phyloP scores from a whole-genome alignment of 2,797 vertebrate genomes.

The Adelosebastes latens region DNA sequence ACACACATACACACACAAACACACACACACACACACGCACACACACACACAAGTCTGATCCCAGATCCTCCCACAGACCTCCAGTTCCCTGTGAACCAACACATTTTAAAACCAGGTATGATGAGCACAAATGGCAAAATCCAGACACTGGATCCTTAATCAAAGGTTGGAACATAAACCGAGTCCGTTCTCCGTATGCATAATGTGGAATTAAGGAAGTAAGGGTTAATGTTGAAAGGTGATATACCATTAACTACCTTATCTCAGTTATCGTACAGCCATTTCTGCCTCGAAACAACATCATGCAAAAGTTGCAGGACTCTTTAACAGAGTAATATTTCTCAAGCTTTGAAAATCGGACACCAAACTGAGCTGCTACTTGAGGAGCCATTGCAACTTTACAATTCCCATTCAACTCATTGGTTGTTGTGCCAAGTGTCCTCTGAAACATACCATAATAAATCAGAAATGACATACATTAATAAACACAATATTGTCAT shows the following conservation, averaged over 20 bases:
- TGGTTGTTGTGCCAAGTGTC: conserved; percentile 22
- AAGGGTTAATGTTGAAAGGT: conserved; percentile 16
- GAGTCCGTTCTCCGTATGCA: conserved; percentile 46
- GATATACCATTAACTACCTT: background rate
- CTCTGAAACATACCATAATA: conserved; percentile 31
- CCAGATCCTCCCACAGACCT: conserved; percentile 59
- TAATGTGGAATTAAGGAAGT: conserved; percentile 37
- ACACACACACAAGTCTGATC: conserved; percentile 41
- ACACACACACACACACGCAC: conserved; percentile 25
- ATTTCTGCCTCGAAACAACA: conserved; percentile 39
- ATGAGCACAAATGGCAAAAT: conserved; percentile 54
- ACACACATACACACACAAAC: conserved; percentile 3
- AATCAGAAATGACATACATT: conserved; percentile 28
- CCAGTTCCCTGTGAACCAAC: conserved; percentile 64
- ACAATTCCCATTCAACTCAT: conserved; percentile 9
- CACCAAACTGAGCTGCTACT: background rate
- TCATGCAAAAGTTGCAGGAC: conserved; percentile 47
- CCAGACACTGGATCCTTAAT: conserved; percentile 56
- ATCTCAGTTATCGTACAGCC: conserved; percentile 30
- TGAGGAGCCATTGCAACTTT: conserved; percentile 17
- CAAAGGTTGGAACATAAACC: conserved; percentile 29
- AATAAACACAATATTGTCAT: conserved; percentile 19
- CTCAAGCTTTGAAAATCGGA: conserved; percentile 10
- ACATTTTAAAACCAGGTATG: conserved; percentile 60
- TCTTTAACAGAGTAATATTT: conserved; percentile 7